Evolutionary conservation across 2,797 vertebrate genomes (phyloP).

Genomic region (Enteromius radiatus): DNA sequence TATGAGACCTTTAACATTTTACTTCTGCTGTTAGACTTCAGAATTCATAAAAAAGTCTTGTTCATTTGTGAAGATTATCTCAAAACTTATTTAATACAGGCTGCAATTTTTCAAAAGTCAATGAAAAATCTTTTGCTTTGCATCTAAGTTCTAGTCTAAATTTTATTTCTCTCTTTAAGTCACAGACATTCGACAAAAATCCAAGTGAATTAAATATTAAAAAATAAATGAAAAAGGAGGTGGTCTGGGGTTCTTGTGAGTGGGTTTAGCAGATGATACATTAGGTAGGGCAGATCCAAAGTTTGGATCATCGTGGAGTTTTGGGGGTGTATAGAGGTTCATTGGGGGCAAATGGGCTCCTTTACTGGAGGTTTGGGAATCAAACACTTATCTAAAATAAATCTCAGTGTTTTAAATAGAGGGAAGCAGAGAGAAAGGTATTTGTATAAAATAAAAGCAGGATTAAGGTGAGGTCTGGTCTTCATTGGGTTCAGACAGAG

Average conservation of each 20-base stretch:
- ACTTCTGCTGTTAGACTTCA: neutral
- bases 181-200: neutral
- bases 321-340: constrained; percentile 53
- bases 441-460: constrained; percentile 57
- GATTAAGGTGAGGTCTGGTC: constrained; percentile 50
- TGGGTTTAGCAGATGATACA: neutral
- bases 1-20: too few relatives aligned
- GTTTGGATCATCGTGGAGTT: constrained; percentile 43
- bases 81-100: neutral
- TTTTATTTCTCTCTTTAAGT: neutral
- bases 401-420: constrained; percentile 21
- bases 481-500: constrained; percentile 46
- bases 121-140: neutral
- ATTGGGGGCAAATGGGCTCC: constrained; percentile 49
- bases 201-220: constrained; percentile 8
- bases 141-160: neutral
- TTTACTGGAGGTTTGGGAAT: constrained; percentile 50
- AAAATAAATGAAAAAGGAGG: neutral
- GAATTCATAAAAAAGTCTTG: neutral
- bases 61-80: neutral
- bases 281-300: constrained; percentile 11
- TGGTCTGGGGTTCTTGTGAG: constrained; percentile 20
- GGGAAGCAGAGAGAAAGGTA: constrained; percentile 16
- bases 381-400: constrained; percentile 52
- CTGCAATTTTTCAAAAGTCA: neutral